These are phyloP conservation scores for Psylliodes chrysocephalus DNA, from an alignment of 2,888 invertebrate species.

Conservation along the genomic window DNA sequence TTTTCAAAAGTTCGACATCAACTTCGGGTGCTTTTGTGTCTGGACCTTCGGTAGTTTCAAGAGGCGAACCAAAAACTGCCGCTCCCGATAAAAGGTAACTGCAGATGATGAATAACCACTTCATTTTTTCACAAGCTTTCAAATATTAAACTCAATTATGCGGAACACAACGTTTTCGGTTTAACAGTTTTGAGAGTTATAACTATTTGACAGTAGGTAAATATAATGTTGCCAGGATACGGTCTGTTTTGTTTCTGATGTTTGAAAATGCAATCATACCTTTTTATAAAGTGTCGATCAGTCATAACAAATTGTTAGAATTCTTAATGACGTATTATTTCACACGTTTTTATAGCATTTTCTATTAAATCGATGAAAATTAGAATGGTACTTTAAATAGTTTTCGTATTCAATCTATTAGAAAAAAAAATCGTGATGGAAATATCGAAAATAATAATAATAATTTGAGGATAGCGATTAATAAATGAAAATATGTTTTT, in stretches of 20 bases:
- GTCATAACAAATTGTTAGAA: not conserved
- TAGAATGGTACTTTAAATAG: no score
- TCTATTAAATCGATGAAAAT: not conserved
- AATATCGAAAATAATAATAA: no score
- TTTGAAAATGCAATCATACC: not conserved
- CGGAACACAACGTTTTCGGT: not conserved
- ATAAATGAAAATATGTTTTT: no score
- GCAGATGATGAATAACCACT: slow-evolving; percentile 5
- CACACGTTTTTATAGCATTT: not conserved
- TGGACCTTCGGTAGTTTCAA: not conserved
- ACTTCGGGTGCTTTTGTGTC: not conserved
- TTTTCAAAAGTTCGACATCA: not conserved
- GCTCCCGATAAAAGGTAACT: not conserved
- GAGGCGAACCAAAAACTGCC: not conserved
- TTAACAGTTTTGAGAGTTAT: not conserved
- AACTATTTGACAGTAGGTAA: not conserved
- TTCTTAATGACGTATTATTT: not conserved
- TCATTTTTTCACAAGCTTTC: slow-evolving; percentile 3
- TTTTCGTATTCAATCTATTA: no score
- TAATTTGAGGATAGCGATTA: no score
- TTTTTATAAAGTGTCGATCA: not conserved
- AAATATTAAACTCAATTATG: no score
- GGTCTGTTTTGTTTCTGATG: not conserved
- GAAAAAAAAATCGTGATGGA: no score
- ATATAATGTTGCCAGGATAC: not conserved